Conservation (phyloP, 1,140 invertebrate species). For the Halyomorpha halys region DNA sequence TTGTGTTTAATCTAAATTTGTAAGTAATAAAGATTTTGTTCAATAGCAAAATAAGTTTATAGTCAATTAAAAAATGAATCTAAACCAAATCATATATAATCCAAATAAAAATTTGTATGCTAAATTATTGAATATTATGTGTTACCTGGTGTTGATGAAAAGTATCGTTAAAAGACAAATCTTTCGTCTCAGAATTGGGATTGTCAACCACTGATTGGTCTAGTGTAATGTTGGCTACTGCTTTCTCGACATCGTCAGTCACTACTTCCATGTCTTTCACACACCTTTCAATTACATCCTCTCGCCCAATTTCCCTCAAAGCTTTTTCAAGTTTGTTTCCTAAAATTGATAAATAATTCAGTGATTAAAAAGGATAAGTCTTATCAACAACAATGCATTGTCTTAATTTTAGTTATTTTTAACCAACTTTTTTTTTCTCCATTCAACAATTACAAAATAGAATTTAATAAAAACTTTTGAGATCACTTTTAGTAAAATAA, state of each 20-base stretch:
- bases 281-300: constrained; percentile 86
- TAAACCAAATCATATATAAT: too few species aligned
- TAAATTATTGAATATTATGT: not conserved
- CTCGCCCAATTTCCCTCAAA: constrained; percentile 74
- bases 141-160: constrained; percentile 23
- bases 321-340: constrained; percentile 81
- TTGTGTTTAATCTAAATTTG: too few species aligned
- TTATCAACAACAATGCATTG: too few species aligned
- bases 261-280: constrained; percentile 73
- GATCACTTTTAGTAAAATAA: too few species aligned
- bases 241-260: constrained; percentile 69
- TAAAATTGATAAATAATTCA: constrained; percentile 30
- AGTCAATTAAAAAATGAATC: too few species aligned
- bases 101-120: not conserved
- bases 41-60: too few species aligned
- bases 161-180: constrained; percentile 12
- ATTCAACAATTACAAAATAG: too few species aligned
- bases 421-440: too few species aligned
- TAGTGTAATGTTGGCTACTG: constrained; percentile 54
- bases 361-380: too few species aligned
- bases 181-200: constrained; percentile 49
- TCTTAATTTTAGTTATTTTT: too few species aligned
- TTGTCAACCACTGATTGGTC: constrained; percentile 68
- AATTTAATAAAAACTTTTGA: too few species aligned
- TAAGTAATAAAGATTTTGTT: too few species aligned